These are phyloP conservation scores for Aleadryas rufinucha DNA, from an alignment of 2,113 vertebrate genomes.

Conservation along the genomic window DNA sequence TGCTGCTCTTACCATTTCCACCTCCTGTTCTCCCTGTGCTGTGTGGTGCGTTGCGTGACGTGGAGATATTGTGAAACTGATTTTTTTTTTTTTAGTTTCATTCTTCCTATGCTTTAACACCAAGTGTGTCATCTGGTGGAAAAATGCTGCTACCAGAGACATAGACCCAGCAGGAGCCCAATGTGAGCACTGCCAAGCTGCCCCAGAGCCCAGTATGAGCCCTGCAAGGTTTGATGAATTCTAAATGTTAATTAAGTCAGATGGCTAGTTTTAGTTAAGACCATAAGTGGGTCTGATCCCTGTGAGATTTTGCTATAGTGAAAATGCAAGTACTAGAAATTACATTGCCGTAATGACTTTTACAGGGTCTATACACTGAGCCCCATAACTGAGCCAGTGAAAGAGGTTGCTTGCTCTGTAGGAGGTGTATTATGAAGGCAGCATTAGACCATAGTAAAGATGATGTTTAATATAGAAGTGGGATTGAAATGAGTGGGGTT, in stretches of 20 bases:
- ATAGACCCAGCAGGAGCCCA: conserved; percentile 39
- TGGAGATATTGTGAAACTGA: not conserved
- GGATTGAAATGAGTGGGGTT: not conserved
- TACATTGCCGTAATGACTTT: conserved; percentile 52
- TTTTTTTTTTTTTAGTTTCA: not conserved
- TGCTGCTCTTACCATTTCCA: not conserved
- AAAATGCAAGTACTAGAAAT: conserved; percentile 29
- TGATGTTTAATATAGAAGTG: not conserved
- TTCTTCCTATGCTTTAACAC: not conserved
- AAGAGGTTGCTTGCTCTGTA: not conserved
- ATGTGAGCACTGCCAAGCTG: conserved; percentile 33
- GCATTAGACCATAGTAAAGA: not conserved
- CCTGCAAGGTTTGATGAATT: conserved; percentile 65
- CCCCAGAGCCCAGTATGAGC: conserved; percentile 62
- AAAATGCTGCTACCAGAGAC: not conserved
- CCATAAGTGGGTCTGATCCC: conserved; percentile 66
- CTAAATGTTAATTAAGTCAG: conserved; percentile 64
- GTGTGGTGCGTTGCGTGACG: fast-evolving
- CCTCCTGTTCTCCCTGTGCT: not conserved
- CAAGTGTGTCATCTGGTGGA: not conserved
- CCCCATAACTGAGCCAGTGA: not conserved
- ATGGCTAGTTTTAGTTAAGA: conserved; percentile 70
- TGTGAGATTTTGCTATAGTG: conserved; percentile 50
- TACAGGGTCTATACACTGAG: not conserved
- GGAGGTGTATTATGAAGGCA: not conserved